A percentile compares a stretch with the other conserved stretches of the same genome.
phyloP scores from a whole-genome alignment of 2,113 vertebrate genomes.

The Cyanoderma ruficeps region DNA sequence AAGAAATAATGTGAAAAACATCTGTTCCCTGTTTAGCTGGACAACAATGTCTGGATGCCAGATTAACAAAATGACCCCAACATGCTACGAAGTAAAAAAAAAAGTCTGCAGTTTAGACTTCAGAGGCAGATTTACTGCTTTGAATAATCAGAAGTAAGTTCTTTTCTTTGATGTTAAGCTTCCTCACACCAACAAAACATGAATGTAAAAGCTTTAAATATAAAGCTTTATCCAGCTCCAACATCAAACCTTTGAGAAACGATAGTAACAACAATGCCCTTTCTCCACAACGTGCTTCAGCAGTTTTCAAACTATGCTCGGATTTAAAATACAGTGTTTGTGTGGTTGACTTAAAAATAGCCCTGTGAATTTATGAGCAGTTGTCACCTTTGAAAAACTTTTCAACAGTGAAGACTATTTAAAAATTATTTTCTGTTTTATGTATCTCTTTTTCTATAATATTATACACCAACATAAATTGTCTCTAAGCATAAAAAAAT shows the following conservation, averaged over 20 bases:
- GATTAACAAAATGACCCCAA: conserved; percentile 8
- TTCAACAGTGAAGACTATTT: not conserved
- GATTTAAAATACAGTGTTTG: not conserved
- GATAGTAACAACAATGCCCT: not conserved
- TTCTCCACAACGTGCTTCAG: not conserved
- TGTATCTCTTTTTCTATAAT: not conserved
- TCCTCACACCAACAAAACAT: not conserved
- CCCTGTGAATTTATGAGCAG: not conserved
- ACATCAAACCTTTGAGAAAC: not conserved
- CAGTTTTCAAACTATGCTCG: not conserved
- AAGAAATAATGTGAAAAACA: conserved; percentile 40
- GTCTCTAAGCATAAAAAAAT: not conserved
- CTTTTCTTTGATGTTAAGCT: not conserved
- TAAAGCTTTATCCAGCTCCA: not conserved
- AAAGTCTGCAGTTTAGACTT: not conserved
- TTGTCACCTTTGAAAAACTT: not conserved
- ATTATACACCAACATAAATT: not conserved
- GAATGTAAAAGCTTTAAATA: not conserved
- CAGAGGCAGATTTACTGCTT: conserved; percentile 5
- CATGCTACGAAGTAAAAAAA: not conserved
- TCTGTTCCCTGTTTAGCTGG: conserved; percentile 14
- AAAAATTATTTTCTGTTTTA: not conserved
- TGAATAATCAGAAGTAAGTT: conserved; percentile 31
- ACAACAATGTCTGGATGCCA: conserved; percentile 38
- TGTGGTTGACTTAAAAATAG: not conserved